phyloP scores from a whole-genome alignment of 2,113 vertebrate genomes.

The Hydrolagus affinis region DNA sequence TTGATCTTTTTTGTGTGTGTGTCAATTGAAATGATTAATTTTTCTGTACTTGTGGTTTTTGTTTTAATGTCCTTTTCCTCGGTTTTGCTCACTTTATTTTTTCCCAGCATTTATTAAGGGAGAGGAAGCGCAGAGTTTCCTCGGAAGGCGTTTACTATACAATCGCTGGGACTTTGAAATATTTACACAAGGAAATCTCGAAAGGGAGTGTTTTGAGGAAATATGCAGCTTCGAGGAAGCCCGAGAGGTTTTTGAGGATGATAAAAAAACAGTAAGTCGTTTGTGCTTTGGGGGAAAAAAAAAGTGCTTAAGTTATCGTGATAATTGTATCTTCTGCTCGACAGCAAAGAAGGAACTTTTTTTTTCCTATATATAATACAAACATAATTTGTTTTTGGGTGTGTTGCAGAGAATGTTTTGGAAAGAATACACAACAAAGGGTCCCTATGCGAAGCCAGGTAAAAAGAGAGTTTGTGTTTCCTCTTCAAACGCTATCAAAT shows the following conservation, averaged over 20 bases:
- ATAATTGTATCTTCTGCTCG: not conserved
- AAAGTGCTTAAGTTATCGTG: not conserved
- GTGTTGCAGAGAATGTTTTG: conserved; percentile 71
- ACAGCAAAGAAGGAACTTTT: not conserved
- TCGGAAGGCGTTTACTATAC: conserved; percentile 73
- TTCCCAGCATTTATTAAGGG: conserved; percentile 71
- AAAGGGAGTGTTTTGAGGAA: conserved; percentile 88
- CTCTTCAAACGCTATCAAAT: not conserved
- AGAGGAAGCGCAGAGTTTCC: conserved; percentile 70
- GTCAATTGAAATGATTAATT: not conserved
- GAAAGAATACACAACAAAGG: conserved; percentile 61
- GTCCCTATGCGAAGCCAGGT: conserved; percentile 53
- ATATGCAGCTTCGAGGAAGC: conserved; percentile 87
- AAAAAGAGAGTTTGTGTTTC: conserved; percentile 35
- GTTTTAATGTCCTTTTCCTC: too few species aligned
- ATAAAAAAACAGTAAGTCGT: conserved; percentile 65
- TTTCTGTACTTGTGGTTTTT: not conserved
- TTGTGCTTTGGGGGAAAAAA: not conserved
- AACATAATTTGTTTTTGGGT: conserved; percentile 32
- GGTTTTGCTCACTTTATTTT: conserved; percentile 35
- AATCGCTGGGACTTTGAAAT: conserved; percentile 91
- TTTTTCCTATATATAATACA: not conserved
- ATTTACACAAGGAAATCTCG: conserved; percentile 73
- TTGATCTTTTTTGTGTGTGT: not conserved
- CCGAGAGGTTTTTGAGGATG: conserved; percentile 79